Conservation (phyloP, 37 sponge, comb jelly and placozoan genomes). For the Lycopodina hypogea region DNA sequence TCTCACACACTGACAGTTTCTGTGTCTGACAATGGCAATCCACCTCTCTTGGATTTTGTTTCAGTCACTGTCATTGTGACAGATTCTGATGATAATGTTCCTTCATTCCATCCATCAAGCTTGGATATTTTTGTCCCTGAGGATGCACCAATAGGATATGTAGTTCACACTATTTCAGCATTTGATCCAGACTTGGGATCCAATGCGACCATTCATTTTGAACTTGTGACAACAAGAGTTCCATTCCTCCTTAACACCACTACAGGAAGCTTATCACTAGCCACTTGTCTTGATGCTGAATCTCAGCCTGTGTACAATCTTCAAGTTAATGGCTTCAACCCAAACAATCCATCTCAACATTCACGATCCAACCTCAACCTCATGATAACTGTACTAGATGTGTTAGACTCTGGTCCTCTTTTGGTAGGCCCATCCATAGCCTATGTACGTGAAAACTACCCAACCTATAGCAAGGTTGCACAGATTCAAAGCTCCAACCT, state of each 20-base stretch:
- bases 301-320: constrained; percentile 21
- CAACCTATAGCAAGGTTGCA: constrained; percentile 39
- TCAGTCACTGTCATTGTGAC: constrained; percentile 47
- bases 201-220: constrained; percentile 43
- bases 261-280: constrained; percentile 46
- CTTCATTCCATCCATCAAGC: constrained; percentile 27
- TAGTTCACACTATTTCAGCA: constrained; percentile 35
- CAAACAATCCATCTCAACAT: neutral
- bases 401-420: constrained; percentile 42
- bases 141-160: constrained; percentile 20
- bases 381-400: constrained; percentile 25
- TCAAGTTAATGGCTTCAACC: constrained; percentile 24
- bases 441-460: constrained; percentile 40
- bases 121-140: constrained; percentile 43
- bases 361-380: constrained; percentile 7
- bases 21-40: constrained; percentile 31
- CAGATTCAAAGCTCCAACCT: neutral
- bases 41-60: constrained; percentile 34
- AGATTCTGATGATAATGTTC: constrained; percentile 71
- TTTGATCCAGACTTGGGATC: constrained; percentile 60
- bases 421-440: constrained; percentile 12
- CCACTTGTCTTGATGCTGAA: constrained; percentile 49
- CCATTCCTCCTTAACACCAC: constrained; percentile 39
- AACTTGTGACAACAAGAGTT: neutral
- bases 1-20: constrained; percentile 44